Evolutionary conservation across 1,140 invertebrate genomes (phyloP).

Genomic region (Drosophila simulans): DNA sequence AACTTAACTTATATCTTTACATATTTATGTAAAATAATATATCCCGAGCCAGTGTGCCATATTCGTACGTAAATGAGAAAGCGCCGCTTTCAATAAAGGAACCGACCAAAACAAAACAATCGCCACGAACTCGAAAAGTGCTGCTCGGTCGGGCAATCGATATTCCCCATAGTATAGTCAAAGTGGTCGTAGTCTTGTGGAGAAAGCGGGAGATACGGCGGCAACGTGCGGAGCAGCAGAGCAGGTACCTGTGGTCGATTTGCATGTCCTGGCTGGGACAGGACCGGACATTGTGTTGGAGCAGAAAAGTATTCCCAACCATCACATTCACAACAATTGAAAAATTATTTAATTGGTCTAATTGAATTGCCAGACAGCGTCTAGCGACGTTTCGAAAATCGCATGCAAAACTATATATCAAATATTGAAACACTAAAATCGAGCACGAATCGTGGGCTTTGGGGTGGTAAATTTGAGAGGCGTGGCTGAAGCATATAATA

Average conservation of each 20-base stretch:
- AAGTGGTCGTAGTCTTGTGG: too few species aligned
- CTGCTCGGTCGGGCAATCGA: constrained; percentile 28
- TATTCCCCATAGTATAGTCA: constrained; percentile 19
- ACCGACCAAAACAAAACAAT: constrained; percentile 45
- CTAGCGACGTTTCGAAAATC: constrained; percentile 24
- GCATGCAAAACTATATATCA: constrained; percentile 32
- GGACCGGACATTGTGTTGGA: background rate
- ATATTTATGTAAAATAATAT: too few species aligned
- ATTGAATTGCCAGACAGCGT: constrained; percentile 50
- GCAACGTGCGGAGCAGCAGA: background rate
- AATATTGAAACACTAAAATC: constrained; percentile 41
- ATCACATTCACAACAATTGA: constrained; percentile 28
- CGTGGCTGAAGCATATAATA: too few species aligned
- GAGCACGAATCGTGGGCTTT: constrained; percentile 6
- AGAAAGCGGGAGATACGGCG: background rate
- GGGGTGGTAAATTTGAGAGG: background rate
- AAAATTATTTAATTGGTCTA: constrained; percentile 59
- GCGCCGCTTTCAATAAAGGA: constrained; percentile 33
- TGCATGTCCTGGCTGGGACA: constrained; percentile 19
- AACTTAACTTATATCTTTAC: too few species aligned
- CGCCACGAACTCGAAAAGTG: constrained; percentile 25
- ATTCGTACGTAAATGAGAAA: constrained; percentile 24
- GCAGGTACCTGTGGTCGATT: constrained; percentile 26
- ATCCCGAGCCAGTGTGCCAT: constrained; percentile 11
- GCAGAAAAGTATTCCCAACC: constrained; percentile 9